Base-by-base conservation (phyloP, 2,888 invertebrate species). In the Merodon equestris region DNA sequence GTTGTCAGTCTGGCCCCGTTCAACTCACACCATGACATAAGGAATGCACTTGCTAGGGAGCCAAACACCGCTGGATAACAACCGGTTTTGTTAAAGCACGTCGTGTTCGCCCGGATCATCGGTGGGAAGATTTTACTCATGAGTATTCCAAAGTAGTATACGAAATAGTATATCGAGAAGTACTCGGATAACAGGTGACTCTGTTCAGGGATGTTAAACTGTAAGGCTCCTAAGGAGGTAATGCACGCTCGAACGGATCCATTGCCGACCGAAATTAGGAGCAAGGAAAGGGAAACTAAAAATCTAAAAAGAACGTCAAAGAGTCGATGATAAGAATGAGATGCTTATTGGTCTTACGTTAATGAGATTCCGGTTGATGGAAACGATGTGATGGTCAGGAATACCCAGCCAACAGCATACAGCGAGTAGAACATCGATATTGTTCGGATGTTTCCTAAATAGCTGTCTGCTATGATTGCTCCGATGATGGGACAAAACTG, bases 221-320 rank as follows among this genome's bases (percentile, higher is more conserved):
- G 94, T 85, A 93, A 91, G 9, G 93, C 94, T 7, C 93, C 94
- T 85, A 94, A 91, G 0, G 94, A 92, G 10, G 92, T 90, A 44
- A 94, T 92, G 85, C 93, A 93, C 0, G 94, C 93, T 81, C 94
- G 92, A 81, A 94, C 92, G 5, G 93, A 93, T 40, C 93, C 93
- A 60, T 93, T 93, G 1, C 93, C 93, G 67, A 92, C 84, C 9
- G 92, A 92, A 76, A 94, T 92, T 51, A 93, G 87, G 1, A 91
- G 82, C 61, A 94, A 86, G 0, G 93, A 92, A 14, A 91, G 82
- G 44, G 91, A 88, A 9, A 91, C 90, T 44, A 92, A 87, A 67
- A 88, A 84, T 70, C 92, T 92, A 84, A n/a, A 81, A 17, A 27
- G 27, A 7, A 27, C 7, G 27, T 4, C 3, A 27, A 2, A 10